Base-by-base conservation (phyloP, 2,888 invertebrate species). In the Psococerastis gibbosa region DNA sequence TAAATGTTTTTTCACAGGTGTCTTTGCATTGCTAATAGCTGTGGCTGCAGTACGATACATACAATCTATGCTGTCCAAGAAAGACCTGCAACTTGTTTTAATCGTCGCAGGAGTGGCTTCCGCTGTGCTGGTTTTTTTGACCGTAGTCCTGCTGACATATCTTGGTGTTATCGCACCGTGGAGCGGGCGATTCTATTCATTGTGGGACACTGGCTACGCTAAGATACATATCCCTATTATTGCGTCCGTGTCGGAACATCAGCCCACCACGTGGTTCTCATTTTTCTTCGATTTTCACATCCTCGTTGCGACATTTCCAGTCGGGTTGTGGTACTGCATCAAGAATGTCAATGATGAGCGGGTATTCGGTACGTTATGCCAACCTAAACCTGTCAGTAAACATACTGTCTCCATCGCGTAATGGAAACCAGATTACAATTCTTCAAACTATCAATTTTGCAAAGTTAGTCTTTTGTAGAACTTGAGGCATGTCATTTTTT, bases 141-240 rank as follows among this genome's bases (percentile, higher is more conserved):
- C 75, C 23, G 85, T 97, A 3, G 87, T 94, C 34, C 64, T 74
- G 6, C 70, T 97, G n/a, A 98, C 97, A 0, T 87, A 92, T 59
- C 69, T 82, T 55, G 95, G 97, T 45, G 76, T 92, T 52, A 82
- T 99, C 51, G 97, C 98, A 2, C 98, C 98, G 2, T 88, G 88
- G 87, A 85, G 85, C 61, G 89, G 88, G 54, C 63, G 97, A 52
- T 98, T 98, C 66, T 98, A 98, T 62, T 95, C 97, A 0, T 68
- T 98, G 3, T 97, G 97, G 97, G 98, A 98, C 61, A 98, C 97
- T 1, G 94, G 92, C 15, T 98, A 98, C 63, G 98, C 98, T 4
- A 98, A 97, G 66, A 92, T 97, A 55, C 97, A 98, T 65, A 97
- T 97, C 56, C 97, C 97, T 2, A 98, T 98, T 57, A 98, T 98